Percentiles rank a stretch among this genome's conserved stretches.
Conservation (phyloP, 2,113 vertebrate species). For the Lophochroa leadbeateri region DNA sequence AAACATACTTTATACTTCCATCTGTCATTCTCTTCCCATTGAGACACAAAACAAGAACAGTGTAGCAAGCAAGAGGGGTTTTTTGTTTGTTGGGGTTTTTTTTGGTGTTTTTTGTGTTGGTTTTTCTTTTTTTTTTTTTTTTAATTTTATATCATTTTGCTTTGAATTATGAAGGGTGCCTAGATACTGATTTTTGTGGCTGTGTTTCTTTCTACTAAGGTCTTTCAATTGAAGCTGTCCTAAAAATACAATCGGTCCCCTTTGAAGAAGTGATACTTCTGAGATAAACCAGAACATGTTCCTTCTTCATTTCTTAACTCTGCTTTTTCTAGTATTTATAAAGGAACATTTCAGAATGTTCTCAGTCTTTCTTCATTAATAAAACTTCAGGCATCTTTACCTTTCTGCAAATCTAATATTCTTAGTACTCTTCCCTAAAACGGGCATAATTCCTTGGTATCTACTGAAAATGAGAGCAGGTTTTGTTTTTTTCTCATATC, state of each 20-base stretch:
- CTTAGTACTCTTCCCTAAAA: not conserved
- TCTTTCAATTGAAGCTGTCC: not conserved
- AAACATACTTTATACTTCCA: constrained; percentile 79
- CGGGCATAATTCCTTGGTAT: not conserved
- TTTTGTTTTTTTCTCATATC: not conserved
- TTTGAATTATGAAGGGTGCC: constrained; percentile 5
- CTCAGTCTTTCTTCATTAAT: not conserved
- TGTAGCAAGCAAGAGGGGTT: not conserved
- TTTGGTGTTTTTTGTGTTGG: not conserved
- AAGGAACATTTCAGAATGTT: not conserved
- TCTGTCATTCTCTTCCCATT: constrained; percentile 66
- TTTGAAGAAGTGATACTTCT: not conserved
- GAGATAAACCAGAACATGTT: not conserved
- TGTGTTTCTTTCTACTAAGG: not conserved
- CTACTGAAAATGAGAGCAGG: not conserved
- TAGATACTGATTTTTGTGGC: not conserved
- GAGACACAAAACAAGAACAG: constrained; percentile 32
- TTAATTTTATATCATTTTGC: not conserved
- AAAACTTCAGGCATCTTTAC: not conserved
- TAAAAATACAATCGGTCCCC: not conserved
- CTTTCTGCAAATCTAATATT: not conserved
- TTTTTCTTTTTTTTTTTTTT: not conserved
- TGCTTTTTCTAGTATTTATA: not conserved
- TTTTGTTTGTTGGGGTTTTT: not conserved
- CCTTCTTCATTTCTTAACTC: not conserved